Base-by-base conservation (phyloP, 2,113 vertebrate genomes). In the Orcinus orca region DNA sequence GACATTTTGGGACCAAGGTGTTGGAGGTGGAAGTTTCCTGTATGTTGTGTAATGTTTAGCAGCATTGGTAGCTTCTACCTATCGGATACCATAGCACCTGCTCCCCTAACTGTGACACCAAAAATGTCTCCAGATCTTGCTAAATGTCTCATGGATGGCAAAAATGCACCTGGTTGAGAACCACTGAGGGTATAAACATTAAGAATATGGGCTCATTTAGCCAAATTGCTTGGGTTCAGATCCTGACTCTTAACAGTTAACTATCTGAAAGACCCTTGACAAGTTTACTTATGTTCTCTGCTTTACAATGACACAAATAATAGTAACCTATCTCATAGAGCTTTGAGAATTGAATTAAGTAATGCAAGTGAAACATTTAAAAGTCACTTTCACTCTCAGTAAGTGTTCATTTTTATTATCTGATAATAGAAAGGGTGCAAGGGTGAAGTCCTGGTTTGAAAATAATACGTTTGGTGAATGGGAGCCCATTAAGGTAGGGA, bases 231-330 rank as follows among this genome's bases (percentile, higher is more conserved):
- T 95, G 26, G 25, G 2, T 77, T 90, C 74, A 96, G 7, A 83
- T 91, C 82, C 41, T 82, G 29, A n/a, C 81, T 82, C 53, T 31
- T 25, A 74, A 20, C 31, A 71, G 0, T 62, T 70, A 71, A 63
- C 14, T 70, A 41, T 74, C 36, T 86, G 62, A 68, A 79, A 90
- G 55, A 90, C 29, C 25, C 20, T 87, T 53, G n/a, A 11, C 23
- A 81, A 84, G 10, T 94, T 93, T 84, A 71, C 73, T 84, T 58
- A 92, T 85, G 73, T 65, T 93, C 38, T 77, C 38, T 92, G 68
- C 36, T 96, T 97, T 96, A 87, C 90, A 88, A 44, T 87, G 87
- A 73, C 60, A 50, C 74, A 79, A 85, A 62, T 76, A 65, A 38
- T 82, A 58, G 21, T 89, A 82, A 86, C 17, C 31, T 81, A 12